phyloP scores from a whole-genome alignment of 2,113 vertebrate genomes.

The Rhea americana region DNA sequence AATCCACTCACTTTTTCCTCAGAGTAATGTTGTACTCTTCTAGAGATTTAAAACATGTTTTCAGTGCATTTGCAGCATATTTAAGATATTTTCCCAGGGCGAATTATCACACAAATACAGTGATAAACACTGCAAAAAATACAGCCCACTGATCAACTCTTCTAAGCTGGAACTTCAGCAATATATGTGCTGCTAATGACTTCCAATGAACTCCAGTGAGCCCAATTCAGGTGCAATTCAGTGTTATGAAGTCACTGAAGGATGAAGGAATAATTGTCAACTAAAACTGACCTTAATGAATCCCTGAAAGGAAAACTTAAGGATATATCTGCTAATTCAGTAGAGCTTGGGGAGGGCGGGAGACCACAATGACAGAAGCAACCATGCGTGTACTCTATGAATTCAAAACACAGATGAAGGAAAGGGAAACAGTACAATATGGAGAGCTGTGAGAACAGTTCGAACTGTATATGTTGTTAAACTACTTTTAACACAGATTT shows the following conservation, averaged over 20 bases:
- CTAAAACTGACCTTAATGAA: not conserved
- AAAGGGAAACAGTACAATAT: not conserved
- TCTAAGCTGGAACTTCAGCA: not conserved
- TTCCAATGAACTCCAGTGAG: not conserved
- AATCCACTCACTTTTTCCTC: not conserved
- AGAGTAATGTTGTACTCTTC: not conserved
- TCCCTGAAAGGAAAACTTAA: not conserved
- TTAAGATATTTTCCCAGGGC: not conserved
- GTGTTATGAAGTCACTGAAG: conserved; percentile 9
- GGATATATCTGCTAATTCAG: not conserved
- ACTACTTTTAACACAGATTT: not conserved
- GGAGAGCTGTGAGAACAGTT: not conserved
- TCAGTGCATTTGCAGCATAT: not conserved
- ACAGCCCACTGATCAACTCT: not conserved
- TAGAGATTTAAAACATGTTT: not conserved
- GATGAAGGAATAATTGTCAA: conserved; percentile 28
- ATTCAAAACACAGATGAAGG: conserved; percentile 5
- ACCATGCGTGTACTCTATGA: not conserved
- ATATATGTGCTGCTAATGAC: not conserved
- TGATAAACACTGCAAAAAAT: not conserved
- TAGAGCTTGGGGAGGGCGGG: not conserved
- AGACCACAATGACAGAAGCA: not conserved
- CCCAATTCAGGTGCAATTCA: not conserved
- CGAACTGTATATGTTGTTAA: not conserved
- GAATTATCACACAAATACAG: not conserved